Base-by-base conservation (phyloP, 1,140 invertebrate species). In the Tetraneura akinire region DNA sequence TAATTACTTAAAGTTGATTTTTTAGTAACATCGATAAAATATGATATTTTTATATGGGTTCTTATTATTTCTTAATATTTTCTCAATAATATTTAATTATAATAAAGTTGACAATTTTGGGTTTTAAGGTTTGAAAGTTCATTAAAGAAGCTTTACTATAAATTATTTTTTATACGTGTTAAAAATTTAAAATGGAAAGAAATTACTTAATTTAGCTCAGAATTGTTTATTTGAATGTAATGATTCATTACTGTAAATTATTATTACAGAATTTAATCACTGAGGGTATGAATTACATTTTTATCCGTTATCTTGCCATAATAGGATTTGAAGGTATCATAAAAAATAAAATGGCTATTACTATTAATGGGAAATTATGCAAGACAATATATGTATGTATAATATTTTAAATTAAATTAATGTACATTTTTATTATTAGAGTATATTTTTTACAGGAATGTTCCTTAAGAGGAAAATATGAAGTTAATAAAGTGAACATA, bases 251-350 rank as follows among this genome's bases (percentile, higher is more conserved):
- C n/a, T n/a, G n/a, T n/a, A n/a, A n/a, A n/a, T n/a, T n/a, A 37
- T 4, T 37, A 18, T 70, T 70, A 8, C 21, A 78, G 74, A n/a
- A 8, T 26, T 45, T 78, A 16, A 14, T 62, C 32, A 78, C 74
- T 2, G 74, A 78, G 6, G 74, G 74, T 18, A 78, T 78, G 74
- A 60, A 78, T 26, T 57, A 60, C 13, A 37, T 16, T 26, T 78
- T 60, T 26, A 18, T 78, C 6, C 55, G 74, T 47, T 47, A 78
- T 18, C 42, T 78, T 21, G 74, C 74, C 16, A 78, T 78, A 26
- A 62, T n/a, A 16, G 53, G 55, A 62, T 78, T 45, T 51, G 21
- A 78, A 6, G 74, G 74, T 47, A 11, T 4, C 4, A 78, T 78
- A 23, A 57, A 60, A 1, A 78, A 78, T 18, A 60, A 78, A 26